These are phyloP conservation scores for Periplaneta americana DNA, from an alignment of 1,140 invertebrate species.

Conservation along the genomic window DNA sequence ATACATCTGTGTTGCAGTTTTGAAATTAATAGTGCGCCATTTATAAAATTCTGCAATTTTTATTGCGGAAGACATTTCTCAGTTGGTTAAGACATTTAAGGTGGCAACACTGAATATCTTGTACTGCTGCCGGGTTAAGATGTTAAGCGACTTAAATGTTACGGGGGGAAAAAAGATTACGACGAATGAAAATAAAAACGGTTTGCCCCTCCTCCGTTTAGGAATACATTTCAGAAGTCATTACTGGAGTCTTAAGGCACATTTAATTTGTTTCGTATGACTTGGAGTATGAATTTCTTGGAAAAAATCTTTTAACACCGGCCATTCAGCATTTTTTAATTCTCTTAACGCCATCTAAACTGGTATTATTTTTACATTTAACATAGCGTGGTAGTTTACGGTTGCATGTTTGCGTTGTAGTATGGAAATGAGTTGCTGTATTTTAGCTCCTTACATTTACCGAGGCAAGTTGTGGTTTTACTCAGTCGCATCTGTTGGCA, in stretches of 20 bases:
- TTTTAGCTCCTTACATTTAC: too few relatives aligned
- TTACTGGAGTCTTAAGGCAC: not conserved
- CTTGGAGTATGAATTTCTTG: not conserved
- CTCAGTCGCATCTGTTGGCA: too few relatives aligned
- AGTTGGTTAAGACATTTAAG: not conserved
- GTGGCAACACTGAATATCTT: not conserved
- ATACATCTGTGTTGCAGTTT: too few relatives aligned
- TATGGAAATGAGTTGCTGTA: not conserved
- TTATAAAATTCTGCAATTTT: too few relatives aligned
- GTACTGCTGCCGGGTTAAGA: not conserved
- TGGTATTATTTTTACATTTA: not conserved
- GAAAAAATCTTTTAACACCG: not conserved
- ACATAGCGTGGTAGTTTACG: not conserved
- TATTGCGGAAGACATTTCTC: not conserved
- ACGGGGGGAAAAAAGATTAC: not conserved
- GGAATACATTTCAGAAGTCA: not conserved
- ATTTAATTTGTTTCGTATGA: not conserved
- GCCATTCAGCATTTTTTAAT: not conserved
- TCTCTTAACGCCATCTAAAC: not conserved
- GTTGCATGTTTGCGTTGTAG: not conserved
- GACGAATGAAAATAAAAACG: not conserved
- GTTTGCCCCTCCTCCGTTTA: not conserved
- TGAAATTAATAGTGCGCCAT: too few relatives aligned
- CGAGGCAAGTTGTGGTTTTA: not conserved
- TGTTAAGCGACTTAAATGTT: not conserved